Evolutionary conservation across 1,140 invertebrate species (phyloP).

Genomic region (Plodia interpunctella): DNA sequence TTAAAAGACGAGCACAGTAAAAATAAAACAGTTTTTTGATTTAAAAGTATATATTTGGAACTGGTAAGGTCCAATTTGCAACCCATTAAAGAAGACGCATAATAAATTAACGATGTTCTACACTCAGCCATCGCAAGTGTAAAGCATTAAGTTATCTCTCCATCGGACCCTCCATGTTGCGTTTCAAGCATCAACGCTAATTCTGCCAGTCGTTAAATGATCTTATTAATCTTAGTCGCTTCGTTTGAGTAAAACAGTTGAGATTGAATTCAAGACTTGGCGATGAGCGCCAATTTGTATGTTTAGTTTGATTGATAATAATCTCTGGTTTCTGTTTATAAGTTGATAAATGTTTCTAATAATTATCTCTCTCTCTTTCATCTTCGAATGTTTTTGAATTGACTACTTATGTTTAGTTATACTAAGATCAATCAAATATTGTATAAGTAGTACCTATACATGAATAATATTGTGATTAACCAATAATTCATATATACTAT

Average conservation of each 20-base stretch:
- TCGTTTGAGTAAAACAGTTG: slow-evolving; percentile 39
- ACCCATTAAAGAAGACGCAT: background rate
- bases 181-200: slow-evolving; percentile 40
- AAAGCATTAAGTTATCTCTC: slow-evolving; percentile 12
- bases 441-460: too few relatives aligned
- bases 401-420: too few relatives aligned
- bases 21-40: too few relatives aligned
- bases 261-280: background rate
- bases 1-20: background rate
- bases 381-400: too few relatives aligned
- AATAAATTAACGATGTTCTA: slow-evolving; percentile 3
- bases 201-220: slow-evolving; percentile 43
- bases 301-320: background rate
- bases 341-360: too few relatives aligned
- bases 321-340: background rate
- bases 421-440: too few relatives aligned
- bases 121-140: slow-evolving; percentile 12
- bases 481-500: too few relatives aligned
- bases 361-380: too few relatives aligned
- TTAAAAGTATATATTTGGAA: background rate
- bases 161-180: slow-evolving; percentile 1
- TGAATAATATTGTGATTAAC: too few relatives aligned
- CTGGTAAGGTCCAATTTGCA: background rate
- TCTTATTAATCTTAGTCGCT: slow-evolving; percentile 43
- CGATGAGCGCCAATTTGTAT: background rate